Percentiles rank a stretch among this genome's conserved stretches.
These are phyloP conservation scores for Cacatua alba DNA, from an alignment of 2,113 vertebrate species.

Conservation along the genomic window DNA sequence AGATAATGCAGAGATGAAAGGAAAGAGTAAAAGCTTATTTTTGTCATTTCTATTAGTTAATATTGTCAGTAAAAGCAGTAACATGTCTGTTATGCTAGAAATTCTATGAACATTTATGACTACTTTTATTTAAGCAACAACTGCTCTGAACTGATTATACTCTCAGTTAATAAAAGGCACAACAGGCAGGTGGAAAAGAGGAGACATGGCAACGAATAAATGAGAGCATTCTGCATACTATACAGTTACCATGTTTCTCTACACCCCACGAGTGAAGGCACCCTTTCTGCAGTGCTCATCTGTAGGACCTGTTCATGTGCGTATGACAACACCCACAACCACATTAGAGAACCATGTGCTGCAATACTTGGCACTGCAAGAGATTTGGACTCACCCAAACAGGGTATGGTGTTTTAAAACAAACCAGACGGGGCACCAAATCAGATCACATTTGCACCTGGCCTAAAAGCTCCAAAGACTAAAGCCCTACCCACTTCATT, in stretches of 20 bases:
- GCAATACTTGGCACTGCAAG: rapidly evolving
- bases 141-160: background rate
- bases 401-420: background rate
- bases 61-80: background rate
- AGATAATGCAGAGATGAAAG: background rate
- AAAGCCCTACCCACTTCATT: background rate
- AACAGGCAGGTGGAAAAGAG: background rate
- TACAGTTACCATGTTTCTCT: background rate
- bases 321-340: background rate
- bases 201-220: background rate
- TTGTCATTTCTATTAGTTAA: background rate
- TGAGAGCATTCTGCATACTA: background rate
- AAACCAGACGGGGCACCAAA: background rate
- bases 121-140: background rate
- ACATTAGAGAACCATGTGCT: background rate
- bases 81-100: background rate
- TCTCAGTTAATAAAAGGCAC: background rate
- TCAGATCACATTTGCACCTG: background rate
- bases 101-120: background rate
- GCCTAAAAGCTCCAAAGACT: background rate
- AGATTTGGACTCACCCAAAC: background rate
- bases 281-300: background rate
- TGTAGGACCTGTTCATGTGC: background rate
- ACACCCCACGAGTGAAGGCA: background rate
- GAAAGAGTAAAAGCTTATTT: background rate